Evolutionary conservation across 37 sponge, comb jelly and placozoan genomes (phyloP).

Genomic region (Tethya wilhelma): DNA sequence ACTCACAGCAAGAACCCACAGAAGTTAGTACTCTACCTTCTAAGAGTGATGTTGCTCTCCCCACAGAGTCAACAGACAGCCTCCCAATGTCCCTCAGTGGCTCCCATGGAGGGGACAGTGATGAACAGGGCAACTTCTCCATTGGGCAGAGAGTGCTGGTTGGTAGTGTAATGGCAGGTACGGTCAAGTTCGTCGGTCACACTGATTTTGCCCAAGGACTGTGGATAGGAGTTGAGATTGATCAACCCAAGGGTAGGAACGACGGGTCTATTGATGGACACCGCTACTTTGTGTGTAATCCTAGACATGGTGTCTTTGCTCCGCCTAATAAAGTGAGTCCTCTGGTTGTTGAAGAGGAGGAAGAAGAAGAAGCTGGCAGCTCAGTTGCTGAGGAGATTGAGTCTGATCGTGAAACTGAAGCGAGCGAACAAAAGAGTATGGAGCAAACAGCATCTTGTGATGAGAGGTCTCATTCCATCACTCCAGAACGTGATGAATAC

Average conservation of each 20-base stretch:
- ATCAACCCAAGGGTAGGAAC: conserved; percentile 46
- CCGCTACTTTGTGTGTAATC: conserved; percentile 59
- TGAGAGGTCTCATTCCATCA: too few species aligned
- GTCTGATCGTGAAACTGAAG: neutral
- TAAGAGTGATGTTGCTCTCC: neutral
- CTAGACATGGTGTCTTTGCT: conserved; percentile 64
- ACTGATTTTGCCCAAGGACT: conserved; percentile 62
- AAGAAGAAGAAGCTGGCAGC: neutral
- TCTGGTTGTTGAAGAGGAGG: neutral
- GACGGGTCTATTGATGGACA: conserved; percentile 62
- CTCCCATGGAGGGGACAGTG: neutral
- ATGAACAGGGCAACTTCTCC: conserved; percentile 3
- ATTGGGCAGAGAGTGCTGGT: conserved; percentile 59
- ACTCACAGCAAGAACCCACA: neutral
- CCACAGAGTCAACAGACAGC: neutral
- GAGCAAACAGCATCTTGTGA: too few species aligned
- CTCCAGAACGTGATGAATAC: neutral
- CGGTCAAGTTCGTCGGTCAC: conserved; percentile 52
- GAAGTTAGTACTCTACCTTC: too few species aligned
- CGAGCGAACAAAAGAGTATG: too few species aligned
- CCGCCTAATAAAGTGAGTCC: conserved; percentile 68
- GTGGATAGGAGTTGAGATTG: conserved; percentile 70
- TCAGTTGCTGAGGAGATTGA: conserved; percentile 25
- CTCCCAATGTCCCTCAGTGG: neutral
- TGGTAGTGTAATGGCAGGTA: conserved; percentile 40